Evolutionary conservation across 2,888 invertebrate genomes (phyloP), one percentile per base, ranked within the genome.

Genomic region (Xanthostigma xanthostigma): DNA sequence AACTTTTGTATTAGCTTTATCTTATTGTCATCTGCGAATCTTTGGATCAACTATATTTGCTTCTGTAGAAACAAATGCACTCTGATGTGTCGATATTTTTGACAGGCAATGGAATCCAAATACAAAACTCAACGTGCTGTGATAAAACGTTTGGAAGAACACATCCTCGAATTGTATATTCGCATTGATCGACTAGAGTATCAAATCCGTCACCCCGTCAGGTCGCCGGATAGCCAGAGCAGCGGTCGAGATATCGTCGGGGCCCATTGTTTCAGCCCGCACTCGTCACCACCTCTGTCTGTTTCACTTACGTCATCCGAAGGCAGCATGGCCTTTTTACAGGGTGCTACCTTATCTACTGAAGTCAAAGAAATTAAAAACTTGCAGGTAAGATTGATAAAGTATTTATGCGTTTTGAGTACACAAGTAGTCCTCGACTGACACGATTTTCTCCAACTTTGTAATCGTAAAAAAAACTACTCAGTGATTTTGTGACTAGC

Each of bases 231-330:
- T 66, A 1, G 67, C 66, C 49, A 65, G 2, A 67, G 69, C 49
- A 73, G 71, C 58, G 73, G 73, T 54, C 68, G 67, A 63, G 74
- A 75, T 57, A 68, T 72, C 37, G 70, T 71, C 46, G 70, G 69
- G 36, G 62, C 56, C 59, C 41, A 41, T 35, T 54, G 54, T 10
- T 51, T 66, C 34, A 65, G 66, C 55, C 62, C 68, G 9, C 73
- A 73, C 50, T 76, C 78, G 49, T 79, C 79, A 10, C 75, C 66
- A 3, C 73, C 79, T 14, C 62, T 80, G 35, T 79, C 79, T 8
- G 74, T 74, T 9, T 80, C 79, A 43, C 62, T 80, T 52, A 77
- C 79, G 34, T 79, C 78, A 1, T 77, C 76, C 49, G 73, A 73
- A 56, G 71, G 62, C 59, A 72, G 64, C 58, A 64, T 41, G 61